A percentile compares a stretch with the other conserved stretches of the same genome.
These are phyloP conservation scores for Zhuqinia jingwanae DNA, from an alignment of 2,888 invertebrate species.

Conservation along the genomic window DNA sequence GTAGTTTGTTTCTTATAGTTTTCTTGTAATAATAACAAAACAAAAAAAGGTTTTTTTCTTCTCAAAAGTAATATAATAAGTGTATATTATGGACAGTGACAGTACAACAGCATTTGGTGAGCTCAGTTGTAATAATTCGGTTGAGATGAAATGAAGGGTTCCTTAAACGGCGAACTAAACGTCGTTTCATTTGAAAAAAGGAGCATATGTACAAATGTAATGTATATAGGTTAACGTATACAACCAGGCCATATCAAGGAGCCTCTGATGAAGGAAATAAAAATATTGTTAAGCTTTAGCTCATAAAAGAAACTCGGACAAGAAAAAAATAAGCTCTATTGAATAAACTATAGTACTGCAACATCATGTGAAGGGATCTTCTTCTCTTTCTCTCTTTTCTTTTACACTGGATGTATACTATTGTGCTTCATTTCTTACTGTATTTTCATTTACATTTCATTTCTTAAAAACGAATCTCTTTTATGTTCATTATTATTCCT, in stretches of 20 bases:
- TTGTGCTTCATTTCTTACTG: too few species aligned
- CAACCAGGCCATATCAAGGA: background rate
- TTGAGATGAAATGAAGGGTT: constrained; percentile 54
- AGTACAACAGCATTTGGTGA: too few species aligned
- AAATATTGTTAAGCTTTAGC: too few species aligned
- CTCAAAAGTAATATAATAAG: constrained; percentile 1
- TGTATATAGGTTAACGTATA: too few species aligned
- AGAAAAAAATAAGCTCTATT: background rate
- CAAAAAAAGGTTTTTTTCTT: background rate
- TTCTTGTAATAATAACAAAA: background rate
- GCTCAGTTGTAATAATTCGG: background rate
- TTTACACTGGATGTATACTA: too few species aligned
- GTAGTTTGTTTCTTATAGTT: background rate
- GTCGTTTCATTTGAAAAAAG: constrained; percentile 19
- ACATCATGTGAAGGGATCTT: constrained; percentile 23
- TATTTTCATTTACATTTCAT: background rate
- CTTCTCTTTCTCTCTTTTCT: too few species aligned
- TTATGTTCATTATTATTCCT: constrained; percentile 48
- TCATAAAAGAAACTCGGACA: background rate
- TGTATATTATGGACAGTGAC: too few species aligned
- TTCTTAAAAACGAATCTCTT: background rate
- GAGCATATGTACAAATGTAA: background rate
- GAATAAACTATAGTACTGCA: background rate
- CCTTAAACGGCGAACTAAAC: constrained; percentile 32
- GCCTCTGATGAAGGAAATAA: background rate